These are phyloP conservation scores for Ptychoptera albimana DNA, from an alignment of 2,888 invertebrate genomes.

Conservation along the genomic window DNA sequence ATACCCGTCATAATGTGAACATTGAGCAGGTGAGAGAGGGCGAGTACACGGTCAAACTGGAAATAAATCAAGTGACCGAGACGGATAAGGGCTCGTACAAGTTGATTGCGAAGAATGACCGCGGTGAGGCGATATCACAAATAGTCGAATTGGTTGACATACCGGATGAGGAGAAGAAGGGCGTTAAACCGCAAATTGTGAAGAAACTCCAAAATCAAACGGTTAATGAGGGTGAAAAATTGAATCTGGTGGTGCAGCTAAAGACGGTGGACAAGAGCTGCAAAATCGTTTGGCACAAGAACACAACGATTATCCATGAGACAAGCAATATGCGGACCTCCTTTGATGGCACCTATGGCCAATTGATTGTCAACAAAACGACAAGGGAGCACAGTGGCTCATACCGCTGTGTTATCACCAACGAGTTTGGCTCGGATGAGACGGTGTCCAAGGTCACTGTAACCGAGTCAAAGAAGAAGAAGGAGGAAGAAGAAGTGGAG, in stretches of 20 bases:
- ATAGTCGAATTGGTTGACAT: conserved; percentile 74
- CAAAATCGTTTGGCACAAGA: conserved; percentile 76
- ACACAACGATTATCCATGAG: conserved; percentile 56
- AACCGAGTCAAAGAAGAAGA: conserved; percentile 35
- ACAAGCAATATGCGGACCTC: conserved; percentile 61
- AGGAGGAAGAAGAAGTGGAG: conserved; percentile 37
- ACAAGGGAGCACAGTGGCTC: conserved; percentile 63
- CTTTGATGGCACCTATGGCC: conserved; percentile 70
- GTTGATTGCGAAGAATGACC: conserved; percentile 79
- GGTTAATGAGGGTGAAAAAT: conserved; percentile 54
- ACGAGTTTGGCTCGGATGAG: conserved; percentile 82
- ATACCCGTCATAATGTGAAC: conserved; percentile 21
- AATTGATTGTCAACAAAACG: conserved; percentile 59
- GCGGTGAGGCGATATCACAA: conserved; percentile 82
- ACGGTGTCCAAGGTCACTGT: conserved; percentile 75
- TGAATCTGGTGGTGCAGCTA: conserved; percentile 60
- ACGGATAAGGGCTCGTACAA: conserved; percentile 80
- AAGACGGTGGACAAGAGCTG: conserved; percentile 62
- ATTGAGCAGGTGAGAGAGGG: conserved; percentile 41
- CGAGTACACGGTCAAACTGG: conserved; percentile 78
- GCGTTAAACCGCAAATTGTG: conserved; percentile 64
- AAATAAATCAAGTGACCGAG: conserved; percentile 69
- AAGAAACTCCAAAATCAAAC: conserved; percentile 59
- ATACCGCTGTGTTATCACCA: conserved; percentile 74
- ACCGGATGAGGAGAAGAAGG: conserved; percentile 50